Conservation (phyloP, 1,140 invertebrate genomes). For the Berghia stephanieae region DNA sequence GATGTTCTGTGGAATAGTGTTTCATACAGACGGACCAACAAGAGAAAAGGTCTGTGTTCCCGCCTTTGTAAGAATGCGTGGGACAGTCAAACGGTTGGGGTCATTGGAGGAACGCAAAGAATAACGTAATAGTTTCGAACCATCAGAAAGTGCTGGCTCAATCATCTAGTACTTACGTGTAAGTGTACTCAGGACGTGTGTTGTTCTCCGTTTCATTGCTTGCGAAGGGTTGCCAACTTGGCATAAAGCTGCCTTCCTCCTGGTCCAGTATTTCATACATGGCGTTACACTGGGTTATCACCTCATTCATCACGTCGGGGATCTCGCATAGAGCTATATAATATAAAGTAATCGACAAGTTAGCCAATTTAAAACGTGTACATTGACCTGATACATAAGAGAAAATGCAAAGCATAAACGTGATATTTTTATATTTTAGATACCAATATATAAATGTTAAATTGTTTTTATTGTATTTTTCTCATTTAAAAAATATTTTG, state of each 20-base stretch:
- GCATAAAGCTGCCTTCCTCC: slow-evolving; percentile 53
- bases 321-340: slow-evolving; percentile 57
- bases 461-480: slow-evolving; percentile 4
- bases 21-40: no score
- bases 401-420: background rate
- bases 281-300: slow-evolving; percentile 60
- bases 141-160: no score
- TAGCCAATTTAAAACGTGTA: no score
- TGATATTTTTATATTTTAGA: background rate
- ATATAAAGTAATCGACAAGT: slow-evolving; percentile 1
- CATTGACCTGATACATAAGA: no score
- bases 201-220: slow-evolving; percentile 41
- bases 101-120: no score
- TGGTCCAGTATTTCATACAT: slow-evolving; percentile 57
- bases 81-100: no score
- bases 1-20: no score
- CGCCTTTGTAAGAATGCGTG: no score
- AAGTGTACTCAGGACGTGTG: slow-evolving; percentile 31
- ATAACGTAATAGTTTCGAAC: no score
- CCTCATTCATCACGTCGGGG: slow-evolving; percentile 41
- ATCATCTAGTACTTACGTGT: slow-evolving; percentile 28
- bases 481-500: background rate
- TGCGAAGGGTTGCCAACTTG: slow-evolving; percentile 58
- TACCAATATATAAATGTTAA: no score
- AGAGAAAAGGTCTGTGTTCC: no score